Evolutionary conservation across 2,888 invertebrate species (phyloP).

Genomic region (Oxycera nigricornis): DNA sequence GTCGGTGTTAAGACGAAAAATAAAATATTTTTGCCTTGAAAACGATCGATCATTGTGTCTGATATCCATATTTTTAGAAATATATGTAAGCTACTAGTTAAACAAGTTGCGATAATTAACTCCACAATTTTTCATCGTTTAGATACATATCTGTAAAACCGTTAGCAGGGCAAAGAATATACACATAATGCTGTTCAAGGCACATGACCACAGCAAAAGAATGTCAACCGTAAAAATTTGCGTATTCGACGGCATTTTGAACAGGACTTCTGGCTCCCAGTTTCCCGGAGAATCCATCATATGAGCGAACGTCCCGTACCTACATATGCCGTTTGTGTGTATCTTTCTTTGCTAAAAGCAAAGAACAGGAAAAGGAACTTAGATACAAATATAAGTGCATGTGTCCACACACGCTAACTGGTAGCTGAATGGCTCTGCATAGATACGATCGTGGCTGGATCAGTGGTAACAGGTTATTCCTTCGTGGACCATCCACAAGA

Average conservation of each 20-base stretch:
- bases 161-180: constrained; percentile 11
- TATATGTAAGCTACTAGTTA: constrained; percentile 7
- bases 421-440: neutral
- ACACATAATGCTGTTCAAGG: too few species aligned
- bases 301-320: too few species aligned
- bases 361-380: constrained; percentile 25
- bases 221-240: constrained; percentile 19
- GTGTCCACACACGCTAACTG: constrained; percentile 1
- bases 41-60: constrained; percentile 24
- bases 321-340: too few species aligned
- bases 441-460: neutral
- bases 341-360: neutral
- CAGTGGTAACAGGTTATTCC: constrained; percentile 5
- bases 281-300: neutral
- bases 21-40: neutral
- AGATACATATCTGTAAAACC: constrained; percentile 16
- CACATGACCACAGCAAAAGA: too few species aligned
- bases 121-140: neutral
- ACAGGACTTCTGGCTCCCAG: neutral
- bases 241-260: neutral
- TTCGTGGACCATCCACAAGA: neutral
- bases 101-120: constrained; percentile 32
- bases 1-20: neutral
- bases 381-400: neutral
- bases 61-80: neutral